A percentile compares a stretch with the other conserved stretches of the same genome.
Conservation (phyloP, 2,888 invertebrate species). For the Oeneis ivallda region DNA sequence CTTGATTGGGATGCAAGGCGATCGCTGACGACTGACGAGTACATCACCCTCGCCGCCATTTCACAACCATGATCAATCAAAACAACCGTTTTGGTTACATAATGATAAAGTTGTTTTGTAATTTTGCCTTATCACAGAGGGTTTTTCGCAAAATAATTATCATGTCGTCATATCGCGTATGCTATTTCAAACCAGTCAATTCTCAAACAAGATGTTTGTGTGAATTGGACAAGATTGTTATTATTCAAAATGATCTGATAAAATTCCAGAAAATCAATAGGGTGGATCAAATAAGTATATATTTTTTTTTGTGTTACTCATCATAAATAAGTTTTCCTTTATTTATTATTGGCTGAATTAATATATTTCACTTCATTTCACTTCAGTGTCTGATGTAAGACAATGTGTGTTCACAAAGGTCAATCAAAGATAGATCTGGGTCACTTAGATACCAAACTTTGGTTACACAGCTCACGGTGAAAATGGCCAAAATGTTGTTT, state of each 20-base stretch:
- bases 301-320: too few species aligned
- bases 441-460: too few species aligned
- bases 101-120: not conserved
- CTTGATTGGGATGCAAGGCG: too few species aligned
- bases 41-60: not conserved
- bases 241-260: not conserved
- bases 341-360: not conserved
- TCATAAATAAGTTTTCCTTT: not conserved
- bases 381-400: too few species aligned
- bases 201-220: not conserved
- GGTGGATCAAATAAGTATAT: too few species aligned
- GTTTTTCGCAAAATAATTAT: not conserved
- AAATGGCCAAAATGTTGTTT: slow-evolving; percentile 3
- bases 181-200: not conserved
- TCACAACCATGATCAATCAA: too few species aligned
- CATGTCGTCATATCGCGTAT: slow-evolving; percentile 1
- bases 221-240: not conserved
- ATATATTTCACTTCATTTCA: too few species aligned
- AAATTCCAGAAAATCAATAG: not conserved
- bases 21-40: not conserved
- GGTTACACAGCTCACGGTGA: not conserved
- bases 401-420: too few species aligned
- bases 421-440: too few species aligned
- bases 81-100: too few species aligned
- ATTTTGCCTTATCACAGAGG: not conserved